A percentile compares a stretch with the other conserved stretches of the same genome.
phyloP scores from a whole-genome alignment of 2,888 invertebrate genomes.

The Netelia virgata region DNA sequence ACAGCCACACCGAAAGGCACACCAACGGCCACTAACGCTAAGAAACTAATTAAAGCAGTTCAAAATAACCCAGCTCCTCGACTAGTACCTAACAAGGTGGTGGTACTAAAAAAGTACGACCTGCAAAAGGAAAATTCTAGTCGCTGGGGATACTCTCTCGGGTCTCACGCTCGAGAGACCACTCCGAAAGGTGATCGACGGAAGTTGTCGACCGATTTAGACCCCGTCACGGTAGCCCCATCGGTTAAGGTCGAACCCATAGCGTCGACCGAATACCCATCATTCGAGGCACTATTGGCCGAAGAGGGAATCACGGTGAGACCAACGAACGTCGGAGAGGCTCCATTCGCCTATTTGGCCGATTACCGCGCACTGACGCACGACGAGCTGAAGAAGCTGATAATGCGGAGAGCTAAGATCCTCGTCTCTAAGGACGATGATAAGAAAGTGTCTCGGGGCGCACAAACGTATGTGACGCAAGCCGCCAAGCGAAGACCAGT shows the following conservation, averaged over 20 bases:
- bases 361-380: slow-evolving; percentile 34
- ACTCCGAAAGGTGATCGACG: not conserved
- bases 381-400: slow-evolving; percentile 11
- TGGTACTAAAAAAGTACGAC: not conserved
- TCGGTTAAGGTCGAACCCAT: not conserved
- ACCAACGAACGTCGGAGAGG: not conserved
- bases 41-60: not conserved
- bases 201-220: not conserved
- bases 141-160: not conserved
- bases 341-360: not conserved
- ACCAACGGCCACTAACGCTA: too few relatives aligned
- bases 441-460: slow-evolving; percentile 22
- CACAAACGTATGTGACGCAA: slow-evolving; percentile 33
- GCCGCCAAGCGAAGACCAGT: slow-evolving; percentile 17
- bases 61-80: not conserved
- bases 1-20: not conserved
- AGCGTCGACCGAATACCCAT: not conserved
- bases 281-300: not conserved
- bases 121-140: not conserved
- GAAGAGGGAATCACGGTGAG: not conserved
- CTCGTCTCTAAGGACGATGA: not conserved
- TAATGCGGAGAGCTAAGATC: slow-evolving; percentile 11
- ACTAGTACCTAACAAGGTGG: not conserved
- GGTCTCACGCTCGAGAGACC: not conserved
- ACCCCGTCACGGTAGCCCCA: not conserved